These are phyloP conservation scores for Pandemis heparana DNA, from an alignment of 2,888 invertebrate genomes.

Conservation along the genomic window DNA sequence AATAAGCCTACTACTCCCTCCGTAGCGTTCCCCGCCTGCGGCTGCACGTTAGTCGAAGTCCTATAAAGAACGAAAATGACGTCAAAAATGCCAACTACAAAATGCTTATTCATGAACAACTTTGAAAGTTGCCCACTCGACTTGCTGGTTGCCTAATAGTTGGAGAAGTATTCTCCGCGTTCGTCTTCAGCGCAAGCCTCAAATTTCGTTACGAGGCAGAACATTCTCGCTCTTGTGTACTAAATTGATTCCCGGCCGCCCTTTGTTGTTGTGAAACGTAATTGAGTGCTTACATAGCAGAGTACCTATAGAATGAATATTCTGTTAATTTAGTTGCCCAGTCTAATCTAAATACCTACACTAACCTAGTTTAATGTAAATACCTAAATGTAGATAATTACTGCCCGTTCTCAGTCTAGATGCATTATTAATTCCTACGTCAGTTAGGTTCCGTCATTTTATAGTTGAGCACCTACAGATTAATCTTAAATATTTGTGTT, in stretches of 20 bases:
- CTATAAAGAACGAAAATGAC: conserved; percentile 28
- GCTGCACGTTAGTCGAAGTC: conserved; percentile 8
- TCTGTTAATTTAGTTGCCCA: conserved; percentile 54
- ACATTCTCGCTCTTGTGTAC: conserved; percentile 51
- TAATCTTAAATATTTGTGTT: background rate
- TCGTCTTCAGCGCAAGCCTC: conserved; percentile 38
- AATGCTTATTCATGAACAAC: conserved; percentile 30
- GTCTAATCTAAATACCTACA: conserved; percentile 37
- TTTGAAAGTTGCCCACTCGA: conserved; percentile 36
- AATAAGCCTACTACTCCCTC: too few species aligned
- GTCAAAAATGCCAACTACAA: conserved; percentile 8
- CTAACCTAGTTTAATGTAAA: conserved; percentile 22
- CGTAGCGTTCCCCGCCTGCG: background rate
- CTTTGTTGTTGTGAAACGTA: conserved; percentile 60
- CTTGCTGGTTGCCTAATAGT: conserved; percentile 33
- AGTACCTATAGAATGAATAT: conserved; percentile 55
- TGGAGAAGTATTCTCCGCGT: conserved; percentile 33
- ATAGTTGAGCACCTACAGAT: background rate
- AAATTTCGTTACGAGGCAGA: conserved; percentile 39
- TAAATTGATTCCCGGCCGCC: conserved; percentile 60
- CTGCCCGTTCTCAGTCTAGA: background rate
- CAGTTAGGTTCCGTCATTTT: background rate
- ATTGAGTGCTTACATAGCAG: conserved; percentile 55
- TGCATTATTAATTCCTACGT: background rate
- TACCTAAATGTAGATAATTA: background rate